phyloP scores from a whole-genome alignment of 2,888 invertebrate species.

The Volucella bombylans region DNA sequence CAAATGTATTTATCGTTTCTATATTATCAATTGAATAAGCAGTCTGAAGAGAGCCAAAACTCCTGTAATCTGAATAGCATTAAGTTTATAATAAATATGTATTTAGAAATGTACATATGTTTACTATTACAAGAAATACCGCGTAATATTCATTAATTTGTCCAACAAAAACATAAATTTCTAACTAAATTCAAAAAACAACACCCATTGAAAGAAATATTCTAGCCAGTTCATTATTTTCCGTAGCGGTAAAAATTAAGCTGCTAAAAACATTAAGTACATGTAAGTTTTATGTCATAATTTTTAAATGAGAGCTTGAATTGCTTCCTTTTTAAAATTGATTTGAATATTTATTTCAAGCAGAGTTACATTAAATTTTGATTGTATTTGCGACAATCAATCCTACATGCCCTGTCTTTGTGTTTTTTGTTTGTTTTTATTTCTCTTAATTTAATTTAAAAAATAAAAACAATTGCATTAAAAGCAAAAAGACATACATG shows the following conservation, averaged over 20 bases:
- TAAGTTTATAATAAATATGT: conserved; percentile 3
- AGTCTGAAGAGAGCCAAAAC: conserved; percentile 16
- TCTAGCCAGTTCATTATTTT: no score
- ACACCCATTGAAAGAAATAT: no score
- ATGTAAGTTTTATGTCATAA: no score
- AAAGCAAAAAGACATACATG: conserved; percentile 29
- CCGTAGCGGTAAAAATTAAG: no score
- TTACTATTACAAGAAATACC: not conserved
- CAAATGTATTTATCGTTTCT: conserved; percentile 1
- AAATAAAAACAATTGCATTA: not conserved
- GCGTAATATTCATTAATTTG: not conserved
- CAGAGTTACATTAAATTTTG: no score
- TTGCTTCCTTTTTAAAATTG: no score
- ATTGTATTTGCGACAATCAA: no score
- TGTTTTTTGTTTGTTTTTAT: not conserved
- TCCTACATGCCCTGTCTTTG: not conserved
- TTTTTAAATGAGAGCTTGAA: no score
- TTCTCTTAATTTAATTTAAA: not conserved
- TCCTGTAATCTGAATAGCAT: conserved; percentile 22
- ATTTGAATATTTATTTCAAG: no score
- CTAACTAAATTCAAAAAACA: no score
- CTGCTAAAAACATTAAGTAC: no score
- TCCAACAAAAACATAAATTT: not conserved
- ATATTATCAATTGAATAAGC: no score
- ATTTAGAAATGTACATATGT: conserved; percentile 7